Percentiles rank a stretch among this genome's conserved stretches.
These are phyloP conservation scores for Hesperophylax magnus DNA, from an alignment of 1,140 invertebrate species.

Conservation along the genomic window DNA sequence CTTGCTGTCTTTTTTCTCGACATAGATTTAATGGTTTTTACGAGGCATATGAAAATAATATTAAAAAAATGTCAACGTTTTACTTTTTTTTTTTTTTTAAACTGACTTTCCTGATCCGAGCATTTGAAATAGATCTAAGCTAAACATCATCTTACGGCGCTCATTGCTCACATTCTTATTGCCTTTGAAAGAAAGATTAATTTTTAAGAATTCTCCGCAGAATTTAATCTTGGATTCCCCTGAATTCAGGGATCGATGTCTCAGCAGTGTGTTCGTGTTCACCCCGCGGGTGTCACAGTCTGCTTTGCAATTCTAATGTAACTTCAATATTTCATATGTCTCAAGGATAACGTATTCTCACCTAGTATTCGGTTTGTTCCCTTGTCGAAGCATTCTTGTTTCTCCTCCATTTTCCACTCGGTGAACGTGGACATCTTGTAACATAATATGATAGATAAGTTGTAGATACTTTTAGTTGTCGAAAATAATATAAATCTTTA, in stretches of 20 bases:
- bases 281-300: conserved; percentile 43
- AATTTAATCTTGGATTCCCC: not conserved
- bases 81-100: no score
- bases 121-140: no score
- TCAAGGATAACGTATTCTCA: conserved; percentile 50
- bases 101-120: no score
- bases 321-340: conserved; percentile 54
- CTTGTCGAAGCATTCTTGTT: not conserved
- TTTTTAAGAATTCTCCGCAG: not conserved
- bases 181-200: not conserved
- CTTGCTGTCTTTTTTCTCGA: no score
- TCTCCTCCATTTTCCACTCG: not conserved
- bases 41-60: no score
- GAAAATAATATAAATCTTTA: no score
- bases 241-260: conserved; percentile 12
- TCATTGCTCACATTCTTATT: not conserved
- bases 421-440: not conserved
- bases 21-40: no score
- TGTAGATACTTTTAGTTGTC: no score
- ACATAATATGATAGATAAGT: not conserved
- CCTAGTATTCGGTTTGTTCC: not conserved
- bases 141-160: no score
- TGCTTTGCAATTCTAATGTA: conserved; percentile 53
- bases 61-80: no score
- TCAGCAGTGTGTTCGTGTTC: conserved; percentile 21